These are phyloP conservation scores for Drosophila mojavensis DNA, from an alignment of 1,140 invertebrate genomes.

Conservation along the genomic window DNA sequence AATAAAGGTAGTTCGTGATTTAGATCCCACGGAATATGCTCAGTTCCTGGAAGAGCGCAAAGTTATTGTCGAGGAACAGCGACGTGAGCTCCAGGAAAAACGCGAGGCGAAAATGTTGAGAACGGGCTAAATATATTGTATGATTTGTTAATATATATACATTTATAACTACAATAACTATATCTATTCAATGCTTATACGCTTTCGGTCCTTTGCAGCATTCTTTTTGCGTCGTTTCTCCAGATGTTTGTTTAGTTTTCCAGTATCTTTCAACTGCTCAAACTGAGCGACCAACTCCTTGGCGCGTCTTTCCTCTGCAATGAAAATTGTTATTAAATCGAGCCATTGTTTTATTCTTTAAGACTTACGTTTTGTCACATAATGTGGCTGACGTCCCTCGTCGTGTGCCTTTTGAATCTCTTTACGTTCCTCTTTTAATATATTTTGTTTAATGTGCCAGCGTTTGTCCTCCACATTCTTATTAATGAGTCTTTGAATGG, in stretches of 20 bases:
- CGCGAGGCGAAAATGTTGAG: slow-evolving; percentile 97
- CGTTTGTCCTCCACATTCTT: slow-evolving; percentile 87
- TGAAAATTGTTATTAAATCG: slow-evolving; percentile 57
- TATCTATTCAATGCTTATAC: slow-evolving; percentile 77
- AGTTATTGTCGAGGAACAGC: slow-evolving; percentile 89
- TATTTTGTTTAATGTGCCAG: slow-evolving; percentile 85
- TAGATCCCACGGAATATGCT: slow-evolving; percentile 93
- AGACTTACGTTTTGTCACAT: slow-evolving; percentile 92
- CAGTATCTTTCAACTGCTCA: slow-evolving; percentile 89
- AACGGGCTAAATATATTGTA: slow-evolving; percentile 85
- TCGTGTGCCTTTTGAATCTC: slow-evolving; percentile 86
- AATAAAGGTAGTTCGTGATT: slow-evolving; percentile 92
- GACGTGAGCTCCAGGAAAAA: slow-evolving; percentile 91
- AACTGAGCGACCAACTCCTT: slow-evolving; percentile 89
- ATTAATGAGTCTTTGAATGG: slow-evolving; percentile 90
- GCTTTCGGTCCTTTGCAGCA: slow-evolving; percentile 85
- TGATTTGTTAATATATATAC: slow-evolving; percentile 56
- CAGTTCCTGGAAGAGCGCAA: slow-evolving; percentile 93
- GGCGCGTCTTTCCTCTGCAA: slow-evolving; percentile 89
- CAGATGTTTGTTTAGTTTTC: slow-evolving; percentile 90
- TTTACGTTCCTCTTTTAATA: slow-evolving; percentile 86
- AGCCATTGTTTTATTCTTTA: background rate
- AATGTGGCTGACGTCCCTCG: slow-evolving; percentile 88
- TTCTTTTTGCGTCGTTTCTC: slow-evolving; percentile 89
- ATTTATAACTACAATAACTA: slow-evolving; percentile 73